Evolutionary conservation across 2,113 vertebrate genomes (phyloP).

Genomic region (Silurus asotus): DNA sequence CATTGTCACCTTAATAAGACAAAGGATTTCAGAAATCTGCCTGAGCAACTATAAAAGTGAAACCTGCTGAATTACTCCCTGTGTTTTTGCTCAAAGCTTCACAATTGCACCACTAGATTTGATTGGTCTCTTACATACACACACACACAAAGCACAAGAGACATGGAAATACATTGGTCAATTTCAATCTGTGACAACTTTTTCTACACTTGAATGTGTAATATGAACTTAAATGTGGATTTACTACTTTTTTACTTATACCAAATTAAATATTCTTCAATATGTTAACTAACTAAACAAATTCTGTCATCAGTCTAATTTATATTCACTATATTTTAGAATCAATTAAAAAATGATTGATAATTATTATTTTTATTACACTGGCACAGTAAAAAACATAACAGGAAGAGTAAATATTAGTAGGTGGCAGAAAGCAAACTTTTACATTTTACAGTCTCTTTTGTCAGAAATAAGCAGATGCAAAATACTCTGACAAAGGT

Average conservation of each 20-base stretch:
- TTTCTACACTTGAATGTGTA: neutral
- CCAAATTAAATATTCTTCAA: neutral
- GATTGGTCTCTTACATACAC: neutral
- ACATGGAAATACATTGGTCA: neutral
- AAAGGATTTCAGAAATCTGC: constrained; percentile 30
- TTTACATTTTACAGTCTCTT: neutral
- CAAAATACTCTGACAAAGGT: neutral
- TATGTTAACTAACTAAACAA: no score
- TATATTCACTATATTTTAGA: neutral
- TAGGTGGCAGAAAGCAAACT: neutral
- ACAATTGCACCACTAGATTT: neutral
- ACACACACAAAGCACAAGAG: neutral
- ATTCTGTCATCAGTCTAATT: neutral
- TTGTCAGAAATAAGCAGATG: neutral
- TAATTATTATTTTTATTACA: neutral
- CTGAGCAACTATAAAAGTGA: constrained; percentile 7
- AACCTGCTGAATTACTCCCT: neutral
- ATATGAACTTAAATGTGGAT: neutral
- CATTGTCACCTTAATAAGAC: constrained; percentile 36
- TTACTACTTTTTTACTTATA: neutral
- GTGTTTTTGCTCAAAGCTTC: neutral
- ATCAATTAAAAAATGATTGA: neutral
- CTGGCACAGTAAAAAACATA: neutral
- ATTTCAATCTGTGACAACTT: neutral
- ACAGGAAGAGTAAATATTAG: neutral